Percentiles rank a stretch among this genome's conserved stretches.
Evolutionary conservation across 1,140 invertebrate species (phyloP).

Genomic region (Drosophila quadrilineata): DNA sequence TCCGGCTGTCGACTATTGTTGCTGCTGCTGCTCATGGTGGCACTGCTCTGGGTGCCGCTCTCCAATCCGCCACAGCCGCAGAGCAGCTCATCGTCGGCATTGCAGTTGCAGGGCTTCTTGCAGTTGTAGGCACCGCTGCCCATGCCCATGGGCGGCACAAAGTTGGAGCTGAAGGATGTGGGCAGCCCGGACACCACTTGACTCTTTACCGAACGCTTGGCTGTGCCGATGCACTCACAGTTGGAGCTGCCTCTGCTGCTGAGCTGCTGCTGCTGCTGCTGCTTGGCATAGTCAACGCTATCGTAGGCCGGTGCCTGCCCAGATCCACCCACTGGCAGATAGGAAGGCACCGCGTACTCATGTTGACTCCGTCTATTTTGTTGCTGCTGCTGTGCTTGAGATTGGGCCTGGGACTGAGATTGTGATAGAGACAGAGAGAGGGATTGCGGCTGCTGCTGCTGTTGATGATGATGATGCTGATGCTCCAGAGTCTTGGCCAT

Average conservation of each 20-base stretch:
- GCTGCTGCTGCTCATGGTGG: slow-evolving; percentile 78
- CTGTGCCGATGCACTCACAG: slow-evolving; percentile 62
- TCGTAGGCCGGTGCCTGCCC: slow-evolving; percentile 58
- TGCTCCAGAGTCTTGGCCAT: slow-evolving; percentile 70
- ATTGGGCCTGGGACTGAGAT: slow-evolving; percentile 29
- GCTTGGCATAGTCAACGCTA: slow-evolving; percentile 68
- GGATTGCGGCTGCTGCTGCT: slow-evolving; percentile 34
- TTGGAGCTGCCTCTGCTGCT: slow-evolving; percentile 7
- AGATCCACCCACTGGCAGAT: slow-evolving; percentile 32
- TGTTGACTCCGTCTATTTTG: slow-evolving; percentile 69
- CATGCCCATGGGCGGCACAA: slow-evolving; percentile 83
- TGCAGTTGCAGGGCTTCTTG: slow-evolving; percentile 77
- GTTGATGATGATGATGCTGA: slow-evolving; percentile 61
- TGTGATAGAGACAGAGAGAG: too few species aligned
- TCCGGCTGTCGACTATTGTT: slow-evolving; percentile 72
- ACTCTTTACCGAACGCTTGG: slow-evolving; percentile 57
- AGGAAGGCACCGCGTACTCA: slow-evolving; percentile 78
- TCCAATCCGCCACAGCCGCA: slow-evolving; percentile 65
- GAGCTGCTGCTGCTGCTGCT: slow-evolving; percentile 37
- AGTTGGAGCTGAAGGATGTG: slow-evolving; percentile 84
- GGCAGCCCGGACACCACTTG: slow-evolving; percentile 82
- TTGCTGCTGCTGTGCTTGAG: slow-evolving; percentile 30
- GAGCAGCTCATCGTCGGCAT: slow-evolving; percentile 58
- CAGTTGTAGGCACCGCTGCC: slow-evolving; percentile 82
- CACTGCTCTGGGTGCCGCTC: slow-evolving; percentile 76